Percentiles rank a stretch among this genome's conserved stretches.
Conservation (phyloP, 2,888 invertebrate species). For the Platynereis dumerilii region DNA sequence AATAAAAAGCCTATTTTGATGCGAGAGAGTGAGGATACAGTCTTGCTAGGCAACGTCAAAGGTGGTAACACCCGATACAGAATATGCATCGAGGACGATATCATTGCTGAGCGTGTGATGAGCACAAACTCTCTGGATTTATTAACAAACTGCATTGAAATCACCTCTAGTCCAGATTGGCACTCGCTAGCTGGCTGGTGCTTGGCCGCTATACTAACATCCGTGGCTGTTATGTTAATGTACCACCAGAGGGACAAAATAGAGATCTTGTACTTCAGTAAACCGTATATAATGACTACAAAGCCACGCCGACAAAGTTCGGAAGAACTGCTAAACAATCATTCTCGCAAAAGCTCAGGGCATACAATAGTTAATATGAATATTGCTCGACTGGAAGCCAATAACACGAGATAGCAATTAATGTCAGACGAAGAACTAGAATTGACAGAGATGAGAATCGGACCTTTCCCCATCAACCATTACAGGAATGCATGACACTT, state of each 20-base stretch:
- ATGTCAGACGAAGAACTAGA: too few relatives aligned
- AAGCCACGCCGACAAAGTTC: too few relatives aligned
- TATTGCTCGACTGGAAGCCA: too few relatives aligned
- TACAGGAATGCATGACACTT: too few relatives aligned
- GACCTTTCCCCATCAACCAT: too few relatives aligned
- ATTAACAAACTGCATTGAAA: conserved; percentile 29
- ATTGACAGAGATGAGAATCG: too few relatives aligned
- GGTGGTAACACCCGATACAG: conserved; percentile 24
- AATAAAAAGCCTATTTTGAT: conserved; percentile 26
- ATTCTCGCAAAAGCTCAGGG: too few relatives aligned
- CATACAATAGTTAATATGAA: too few relatives aligned
- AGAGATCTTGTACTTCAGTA: conserved; percentile 34
- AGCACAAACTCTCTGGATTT: conserved; percentile 9
- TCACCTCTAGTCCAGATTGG: conserved; percentile 33
- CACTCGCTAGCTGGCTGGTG: conserved; percentile 32
- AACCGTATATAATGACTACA: conserved; percentile 15
- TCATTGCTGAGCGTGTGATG: conserved; percentile 25
- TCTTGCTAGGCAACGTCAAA: conserved; percentile 29
- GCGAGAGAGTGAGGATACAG: conserved; percentile 26
- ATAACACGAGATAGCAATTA: too few relatives aligned
- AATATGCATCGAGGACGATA: conserved; percentile 33
- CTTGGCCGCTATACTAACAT: conserved; percentile 19
- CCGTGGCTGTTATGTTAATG: conserved; percentile 29
- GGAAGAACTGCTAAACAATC: too few relatives aligned
- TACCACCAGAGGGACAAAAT: conserved; percentile 35